Percentiles rank a stretch among this genome's conserved stretches.
Conservation (phyloP, 2,888 invertebrate species). For the Noctua janthe region DNA sequence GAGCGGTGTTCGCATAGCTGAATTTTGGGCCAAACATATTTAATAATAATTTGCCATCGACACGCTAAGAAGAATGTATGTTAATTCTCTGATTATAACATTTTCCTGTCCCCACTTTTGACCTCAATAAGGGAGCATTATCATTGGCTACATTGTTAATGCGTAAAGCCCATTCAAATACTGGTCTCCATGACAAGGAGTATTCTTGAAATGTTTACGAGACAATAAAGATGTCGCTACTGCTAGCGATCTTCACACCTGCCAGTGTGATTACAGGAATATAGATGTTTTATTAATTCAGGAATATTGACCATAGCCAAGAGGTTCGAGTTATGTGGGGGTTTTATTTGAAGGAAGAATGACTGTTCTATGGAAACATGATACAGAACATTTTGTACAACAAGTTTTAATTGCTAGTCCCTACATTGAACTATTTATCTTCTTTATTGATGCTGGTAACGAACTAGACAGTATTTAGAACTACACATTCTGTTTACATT, state of each 20-base stretch:
- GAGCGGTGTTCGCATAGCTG: too few relatives aligned
- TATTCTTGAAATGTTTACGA: constrained; percentile 46
- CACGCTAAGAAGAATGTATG: too few relatives aligned
- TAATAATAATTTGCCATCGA: too few relatives aligned
- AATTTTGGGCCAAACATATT: too few relatives aligned
- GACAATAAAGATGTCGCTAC: constrained; percentile 68
- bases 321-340: neutral
- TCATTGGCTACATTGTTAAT: neutral
- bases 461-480: neutral
- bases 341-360: neutral
- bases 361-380: neutral
- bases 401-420: too few relatives aligned
- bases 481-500: constrained; percentile 4
- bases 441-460: neutral
- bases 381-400: neutral
- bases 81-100: neutral
- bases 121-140: neutral
- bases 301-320: neutral
- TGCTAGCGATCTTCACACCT: constrained; percentile 57
- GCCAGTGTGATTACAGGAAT: constrained; percentile 45
- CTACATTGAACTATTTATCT: neutral
- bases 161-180: constrained; percentile 6
- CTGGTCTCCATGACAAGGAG: neutral
- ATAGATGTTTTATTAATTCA: constrained; percentile 33
- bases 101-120: neutral